These are phyloP conservation scores for Anolis sagrei DNA, from an alignment of 2,113 vertebrate species.

Conservation along the genomic window DNA sequence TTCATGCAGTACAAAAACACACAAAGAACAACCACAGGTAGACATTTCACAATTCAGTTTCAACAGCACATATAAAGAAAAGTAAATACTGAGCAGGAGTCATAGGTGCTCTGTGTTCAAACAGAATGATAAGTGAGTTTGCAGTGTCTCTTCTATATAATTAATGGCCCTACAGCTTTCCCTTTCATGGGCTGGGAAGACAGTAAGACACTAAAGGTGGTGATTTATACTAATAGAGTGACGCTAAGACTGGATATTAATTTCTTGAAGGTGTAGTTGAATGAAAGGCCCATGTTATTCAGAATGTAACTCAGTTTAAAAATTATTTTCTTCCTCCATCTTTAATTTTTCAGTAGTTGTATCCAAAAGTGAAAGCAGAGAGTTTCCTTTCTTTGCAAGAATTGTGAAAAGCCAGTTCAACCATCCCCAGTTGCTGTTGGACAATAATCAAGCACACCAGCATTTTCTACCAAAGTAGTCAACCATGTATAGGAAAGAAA, in stretches of 20 bases:
- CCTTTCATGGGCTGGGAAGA: not conserved
- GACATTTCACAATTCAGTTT: constrained; percentile 9
- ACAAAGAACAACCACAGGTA: not conserved
- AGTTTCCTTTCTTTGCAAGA: not conserved
- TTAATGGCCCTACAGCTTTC: not conserved
- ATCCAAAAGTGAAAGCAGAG: not conserved
- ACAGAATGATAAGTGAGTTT: not conserved
- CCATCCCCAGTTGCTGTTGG: not conserved
- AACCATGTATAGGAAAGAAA: not conserved
- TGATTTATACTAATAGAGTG: not conserved
- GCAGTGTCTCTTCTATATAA: too few relatives aligned
- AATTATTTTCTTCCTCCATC: not conserved
- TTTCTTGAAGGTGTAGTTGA: not conserved
- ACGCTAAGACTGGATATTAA: not conserved
- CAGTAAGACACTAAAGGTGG: not conserved
- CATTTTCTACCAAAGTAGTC: not conserved
- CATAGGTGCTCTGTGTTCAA: not conserved
- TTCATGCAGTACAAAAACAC: not conserved
- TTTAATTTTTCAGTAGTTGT: not conserved
- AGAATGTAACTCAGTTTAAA: not conserved
- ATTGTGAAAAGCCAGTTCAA: not conserved
- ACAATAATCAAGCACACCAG: not conserved
- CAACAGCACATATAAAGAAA: not conserved
- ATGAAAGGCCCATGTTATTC: not conserved
- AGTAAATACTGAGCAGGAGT: not conserved